Evolutionary conservation across 1,140 invertebrate genomes (phyloP).

Genomic region (Triops cancriformis): DNA sequence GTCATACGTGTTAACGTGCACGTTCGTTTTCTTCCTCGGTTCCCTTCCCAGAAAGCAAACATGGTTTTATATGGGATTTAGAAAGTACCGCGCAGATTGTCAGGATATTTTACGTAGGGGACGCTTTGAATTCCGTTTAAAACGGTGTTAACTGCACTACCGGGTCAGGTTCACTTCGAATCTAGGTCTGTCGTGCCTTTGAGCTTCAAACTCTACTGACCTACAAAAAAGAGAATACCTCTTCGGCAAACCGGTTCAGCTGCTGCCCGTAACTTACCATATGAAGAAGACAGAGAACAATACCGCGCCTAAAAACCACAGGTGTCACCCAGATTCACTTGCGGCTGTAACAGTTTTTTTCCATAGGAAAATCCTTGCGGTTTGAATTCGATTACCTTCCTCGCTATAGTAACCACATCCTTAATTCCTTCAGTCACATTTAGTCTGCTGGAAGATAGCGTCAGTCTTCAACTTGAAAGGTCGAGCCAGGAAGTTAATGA

Average conservation of each 20-base stretch:
- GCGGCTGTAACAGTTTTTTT: neutral
- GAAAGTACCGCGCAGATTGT: too few species aligned
- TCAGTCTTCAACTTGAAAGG: too few species aligned
- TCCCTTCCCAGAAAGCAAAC: too few species aligned
- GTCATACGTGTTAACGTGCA: too few species aligned
- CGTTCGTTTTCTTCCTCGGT: too few species aligned
- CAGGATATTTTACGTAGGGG: too few species aligned
- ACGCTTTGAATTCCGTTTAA: too few species aligned
- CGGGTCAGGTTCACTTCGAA: neutral
- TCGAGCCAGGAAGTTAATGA: too few species aligned
- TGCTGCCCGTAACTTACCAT: neutral
- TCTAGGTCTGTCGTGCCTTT: neutral
- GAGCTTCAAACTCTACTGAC: constrained; percentile 5
- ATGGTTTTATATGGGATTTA: too few species aligned
- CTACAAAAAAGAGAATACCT: neutral
- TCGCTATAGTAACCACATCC: neutral
- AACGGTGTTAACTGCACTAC: neutral
- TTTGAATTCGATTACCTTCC: too few species aligned
- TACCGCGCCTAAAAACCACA: neutral
- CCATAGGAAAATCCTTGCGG: too few species aligned
- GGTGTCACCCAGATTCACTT: neutral
- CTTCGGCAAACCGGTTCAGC: neutral
- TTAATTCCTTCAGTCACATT: neutral
- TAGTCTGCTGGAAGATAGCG: neutral
- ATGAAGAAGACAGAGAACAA: neutral